Evolutionary conservation across 2,797 vertebrate species (phyloP).

Genomic region (Rhabdophis nuchalis): DNA sequence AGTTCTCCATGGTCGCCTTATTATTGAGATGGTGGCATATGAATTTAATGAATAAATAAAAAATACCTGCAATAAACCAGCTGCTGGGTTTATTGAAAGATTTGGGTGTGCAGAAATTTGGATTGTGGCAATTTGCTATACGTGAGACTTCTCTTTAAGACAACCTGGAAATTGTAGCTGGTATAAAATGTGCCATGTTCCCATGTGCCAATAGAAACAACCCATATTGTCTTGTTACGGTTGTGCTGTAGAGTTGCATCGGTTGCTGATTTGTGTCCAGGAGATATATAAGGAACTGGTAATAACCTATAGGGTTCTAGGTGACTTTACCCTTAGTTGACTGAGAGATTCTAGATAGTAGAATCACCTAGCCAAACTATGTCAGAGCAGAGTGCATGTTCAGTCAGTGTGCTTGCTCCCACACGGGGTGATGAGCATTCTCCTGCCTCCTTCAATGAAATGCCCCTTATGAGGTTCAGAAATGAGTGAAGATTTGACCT

Average conservation of each 20-base stretch:
- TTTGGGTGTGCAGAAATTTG: background rate
- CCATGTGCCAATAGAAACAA: background rate
- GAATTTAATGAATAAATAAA: too few relatives aligned
- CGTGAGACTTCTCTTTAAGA: background rate
- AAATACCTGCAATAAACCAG: background rate
- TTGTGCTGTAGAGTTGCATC: background rate
- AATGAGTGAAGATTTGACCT: background rate
- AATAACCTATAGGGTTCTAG: background rate
- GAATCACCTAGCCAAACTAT: background rate
- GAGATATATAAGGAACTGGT: background rate
- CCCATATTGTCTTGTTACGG: background rate
- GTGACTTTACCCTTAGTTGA: background rate
- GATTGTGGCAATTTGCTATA: background rate
- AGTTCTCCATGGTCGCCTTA: background rate
- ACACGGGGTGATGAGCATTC: background rate
- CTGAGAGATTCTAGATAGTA: background rate
- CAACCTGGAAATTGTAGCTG: background rate
- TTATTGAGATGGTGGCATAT: background rate
- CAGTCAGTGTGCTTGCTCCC: background rate
- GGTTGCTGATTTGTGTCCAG: background rate
- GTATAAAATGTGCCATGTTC: background rate
- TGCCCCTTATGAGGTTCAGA: background rate
- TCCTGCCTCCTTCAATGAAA: background rate
- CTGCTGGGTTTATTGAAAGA: background rate
- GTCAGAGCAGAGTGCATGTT: background rate